Conservation (phyloP, 2,113 vertebrate genomes). For the Melanerpes aurifrons region DNA sequence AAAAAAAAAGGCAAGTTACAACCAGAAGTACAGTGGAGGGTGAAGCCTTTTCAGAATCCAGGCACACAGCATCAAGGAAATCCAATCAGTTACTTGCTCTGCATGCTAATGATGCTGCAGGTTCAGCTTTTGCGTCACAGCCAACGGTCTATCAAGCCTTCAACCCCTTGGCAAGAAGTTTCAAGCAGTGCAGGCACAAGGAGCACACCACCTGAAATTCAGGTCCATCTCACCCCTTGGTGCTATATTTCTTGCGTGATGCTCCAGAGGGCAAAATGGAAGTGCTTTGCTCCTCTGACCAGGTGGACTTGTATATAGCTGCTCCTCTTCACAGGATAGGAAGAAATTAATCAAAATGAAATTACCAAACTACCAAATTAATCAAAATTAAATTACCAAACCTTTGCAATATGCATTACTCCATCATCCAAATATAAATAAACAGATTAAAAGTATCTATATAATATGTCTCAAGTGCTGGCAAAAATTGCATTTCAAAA, state of each 20-base stretch:
- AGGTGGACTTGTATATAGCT: slow-evolving; percentile 75
- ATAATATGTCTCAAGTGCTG: not conserved
- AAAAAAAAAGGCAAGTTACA: not conserved
- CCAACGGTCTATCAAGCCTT: not conserved
- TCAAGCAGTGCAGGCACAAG: slow-evolving; percentile 69
- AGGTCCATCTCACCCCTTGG: slow-evolving; percentile 84
- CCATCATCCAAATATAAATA: not conserved
- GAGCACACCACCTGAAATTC: slow-evolving; percentile 50
- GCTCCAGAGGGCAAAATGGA: slow-evolving; percentile 79
- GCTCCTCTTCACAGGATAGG: slow-evolving; percentile 77
- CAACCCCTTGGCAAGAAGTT: not conserved
- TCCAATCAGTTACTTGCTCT: not conserved
- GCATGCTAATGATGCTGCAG: slow-evolving; percentile 24
- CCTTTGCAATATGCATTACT: slow-evolving; percentile 21
- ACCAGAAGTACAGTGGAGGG: not conserved
- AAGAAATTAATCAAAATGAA: slow-evolving; percentile 64
- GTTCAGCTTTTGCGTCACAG: not conserved
- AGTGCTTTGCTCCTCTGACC: slow-evolving; percentile 81
- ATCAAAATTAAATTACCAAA: slow-evolving; percentile 45
- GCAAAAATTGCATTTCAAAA: not conserved
- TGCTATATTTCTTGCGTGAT: slow-evolving; percentile 72
- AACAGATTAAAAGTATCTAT: not conserved
- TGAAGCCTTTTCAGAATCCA: not conserved
- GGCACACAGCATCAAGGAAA: not conserved
- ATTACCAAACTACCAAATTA: slow-evolving; percentile 11